Evolutionary conservation across 2,888 invertebrate species (phyloP).

Genomic region (Darwinula stevensoni): DNA sequence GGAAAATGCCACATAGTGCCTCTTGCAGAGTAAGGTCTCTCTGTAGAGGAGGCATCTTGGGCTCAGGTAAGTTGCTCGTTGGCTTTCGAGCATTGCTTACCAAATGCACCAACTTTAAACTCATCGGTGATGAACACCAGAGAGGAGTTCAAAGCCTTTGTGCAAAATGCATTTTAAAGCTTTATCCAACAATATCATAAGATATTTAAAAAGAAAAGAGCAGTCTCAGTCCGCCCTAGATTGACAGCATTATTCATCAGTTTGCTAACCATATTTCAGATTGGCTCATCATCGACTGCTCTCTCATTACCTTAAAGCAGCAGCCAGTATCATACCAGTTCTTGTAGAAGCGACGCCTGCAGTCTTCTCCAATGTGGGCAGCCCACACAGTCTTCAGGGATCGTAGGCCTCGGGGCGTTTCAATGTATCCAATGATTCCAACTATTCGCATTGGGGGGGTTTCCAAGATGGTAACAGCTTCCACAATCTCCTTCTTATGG

Average conservation of each 20-base stretch:
- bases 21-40: background rate
- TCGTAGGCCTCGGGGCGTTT: slow-evolving; percentile 87
- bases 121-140: too few relatives aligned
- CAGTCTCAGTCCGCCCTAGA: slow-evolving; percentile 8
- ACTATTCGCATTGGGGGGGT: slow-evolving; percentile 94
- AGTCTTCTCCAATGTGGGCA: slow-evolving; percentile 94
- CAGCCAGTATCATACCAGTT: too few relatives aligned
- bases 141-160: too few relatives aligned
- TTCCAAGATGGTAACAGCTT: slow-evolving; percentile 92
- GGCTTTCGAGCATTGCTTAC: background rate
- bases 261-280: too few relatives aligned
- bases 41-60: too few relatives aligned
- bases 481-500: slow-evolving; percentile 98
- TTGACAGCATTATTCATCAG: background rate
- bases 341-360: slow-evolving; percentile 95
- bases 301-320: too few relatives aligned
- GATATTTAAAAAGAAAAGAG: background rate
- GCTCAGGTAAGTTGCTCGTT: background rate
- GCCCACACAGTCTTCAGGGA: slow-evolving; percentile 92
- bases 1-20: background rate
- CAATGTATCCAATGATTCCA: slow-evolving; percentile 93
- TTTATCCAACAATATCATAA: too few relatives aligned
- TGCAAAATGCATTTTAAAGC: too few relatives aligned
- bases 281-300: too few relatives aligned
- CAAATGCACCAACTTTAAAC: too few relatives aligned